Evolutionary conservation across 92 coral and sea anemone species (phyloP), one percentile per base, ranked within the genome.

Genomic region (Paragorgia papillata): DNA sequence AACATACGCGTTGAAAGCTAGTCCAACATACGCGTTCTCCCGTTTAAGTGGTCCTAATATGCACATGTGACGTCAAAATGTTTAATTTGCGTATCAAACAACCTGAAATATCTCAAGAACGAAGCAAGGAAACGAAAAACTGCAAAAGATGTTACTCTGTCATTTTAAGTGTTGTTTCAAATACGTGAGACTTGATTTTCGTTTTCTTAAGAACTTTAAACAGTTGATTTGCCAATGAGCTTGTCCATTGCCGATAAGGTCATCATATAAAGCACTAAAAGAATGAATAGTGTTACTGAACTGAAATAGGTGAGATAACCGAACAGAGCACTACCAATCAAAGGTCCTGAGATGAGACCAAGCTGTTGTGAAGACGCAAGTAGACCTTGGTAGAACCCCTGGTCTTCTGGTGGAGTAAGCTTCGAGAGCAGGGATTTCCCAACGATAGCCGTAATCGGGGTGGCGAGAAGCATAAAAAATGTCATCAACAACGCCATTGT

Each of bases 281-380:
- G 54, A 5, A 55, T 22, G 17, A 53, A 71, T 13, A 71, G 13
- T 5, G 78, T 27, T 2, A 32, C 19, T 18, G 78, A 71, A 21
- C 78, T 71, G 43, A 71, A 71, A 20, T 71, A 54, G 0, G 29
- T 71, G 9, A 71, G 46, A 34, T 71, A 53, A 10, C 24, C 31
- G 34, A 71, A 71, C n/a, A 71, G 62, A 1, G 78, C 78, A 37
- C 78, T 71, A 7, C 78, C 78, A n/a, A 71, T 64, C 9, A 71
- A 58, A 6, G 78, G 78, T n/a, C 78, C 78, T 2, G 63, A 53
- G 1, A 71, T 71, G n/a, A 71, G 63, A 7, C 78, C 78, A 14
- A 71, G 51, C 31, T 71, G 78, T 71, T 71, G 78, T 3, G 78
- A 30, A 9, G 78, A 71, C 6, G 78, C 78, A 1, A 71, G 63